phyloP scores from a whole-genome alignment of 2,797 vertebrate species.

The Carduelis carduelis region DNA sequence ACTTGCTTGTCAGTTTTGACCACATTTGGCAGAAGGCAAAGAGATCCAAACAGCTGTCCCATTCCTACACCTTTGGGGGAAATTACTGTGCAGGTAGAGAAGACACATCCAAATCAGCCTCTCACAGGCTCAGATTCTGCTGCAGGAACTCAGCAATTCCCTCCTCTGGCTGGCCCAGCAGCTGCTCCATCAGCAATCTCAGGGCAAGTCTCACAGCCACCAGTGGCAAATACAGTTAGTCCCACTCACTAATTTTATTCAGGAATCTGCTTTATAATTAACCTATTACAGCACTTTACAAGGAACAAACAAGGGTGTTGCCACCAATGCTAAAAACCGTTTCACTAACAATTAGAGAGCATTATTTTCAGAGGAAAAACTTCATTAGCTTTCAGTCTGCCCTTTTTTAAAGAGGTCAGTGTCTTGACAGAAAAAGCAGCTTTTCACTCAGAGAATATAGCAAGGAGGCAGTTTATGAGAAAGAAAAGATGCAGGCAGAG shows the following conservation, averaged over 20 bases:
- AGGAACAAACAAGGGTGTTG: not conserved
- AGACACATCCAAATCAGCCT: not conserved
- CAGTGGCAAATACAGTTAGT: not conserved
- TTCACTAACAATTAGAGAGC: not conserved
- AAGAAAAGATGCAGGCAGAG: not conserved
- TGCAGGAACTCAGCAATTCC: not conserved
- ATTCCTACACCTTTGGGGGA: not conserved
- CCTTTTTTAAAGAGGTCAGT: constrained; percentile 1
- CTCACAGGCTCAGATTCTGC: not conserved
- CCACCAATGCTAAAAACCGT: not conserved
- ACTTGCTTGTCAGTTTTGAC: not conserved
- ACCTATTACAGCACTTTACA: not conserved
- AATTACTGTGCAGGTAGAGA: not conserved
- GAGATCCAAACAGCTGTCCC: not conserved
- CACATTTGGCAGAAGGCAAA: not conserved
- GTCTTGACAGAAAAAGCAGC: not conserved
- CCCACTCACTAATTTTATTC: not conserved
- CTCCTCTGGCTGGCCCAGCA: not conserved
- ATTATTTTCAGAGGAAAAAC: constrained; percentile 4
- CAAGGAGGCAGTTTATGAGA: not conserved
- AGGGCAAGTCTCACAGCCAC: not conserved
- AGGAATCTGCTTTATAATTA: not conserved
- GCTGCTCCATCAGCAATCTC: not conserved
- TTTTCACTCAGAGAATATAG: constrained; percentile 33
- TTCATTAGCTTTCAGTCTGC: not conserved